phyloP scores from a whole-genome alignment of 92 coral and sea anemone genomes.

The Phenganax subtilis region DNA sequence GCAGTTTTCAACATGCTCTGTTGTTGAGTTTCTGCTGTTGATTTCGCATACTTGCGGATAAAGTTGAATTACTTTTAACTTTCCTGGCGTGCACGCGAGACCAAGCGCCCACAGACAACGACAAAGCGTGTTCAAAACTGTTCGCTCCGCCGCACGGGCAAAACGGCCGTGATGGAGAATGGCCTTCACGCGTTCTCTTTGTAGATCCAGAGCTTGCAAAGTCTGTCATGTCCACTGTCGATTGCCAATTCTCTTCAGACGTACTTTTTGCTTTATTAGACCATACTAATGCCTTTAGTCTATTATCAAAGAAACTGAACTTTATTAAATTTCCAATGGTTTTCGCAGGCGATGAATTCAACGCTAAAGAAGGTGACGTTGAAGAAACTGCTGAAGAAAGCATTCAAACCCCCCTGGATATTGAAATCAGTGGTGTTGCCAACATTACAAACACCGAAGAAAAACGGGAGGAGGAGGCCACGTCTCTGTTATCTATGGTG shows the following conservation, averaged over 20 bases:
- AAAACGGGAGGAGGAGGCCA: not conserved
- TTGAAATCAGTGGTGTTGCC: not conserved
- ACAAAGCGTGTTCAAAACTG: no score
- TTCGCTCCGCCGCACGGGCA: no score
- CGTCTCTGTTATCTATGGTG: slow-evolving; percentile 7
- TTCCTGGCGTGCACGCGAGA: no score
- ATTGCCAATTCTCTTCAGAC: not conserved
- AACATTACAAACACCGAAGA: not conserved
- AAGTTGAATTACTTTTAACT: no score
- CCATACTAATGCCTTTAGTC: not conserved
- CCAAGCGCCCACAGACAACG: no score
- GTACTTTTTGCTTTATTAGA: not conserved
- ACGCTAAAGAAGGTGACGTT: slow-evolving; percentile 1
- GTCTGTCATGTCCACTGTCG: no score
- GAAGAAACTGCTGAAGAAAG: not conserved
- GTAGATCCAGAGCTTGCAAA: no score
- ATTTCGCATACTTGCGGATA: no score
- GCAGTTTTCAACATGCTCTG: no score
- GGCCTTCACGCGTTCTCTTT: no score
- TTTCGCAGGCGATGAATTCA: slow-evolving; percentile 14
- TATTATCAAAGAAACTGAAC: not conserved
- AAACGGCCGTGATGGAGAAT: no score
- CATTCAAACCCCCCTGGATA: not conserved
- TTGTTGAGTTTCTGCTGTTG: no score
- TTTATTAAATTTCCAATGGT: not conserved